These are phyloP conservation scores for Porites cylindrica DNA, from an alignment of 92 coral and sea anemone species.

Conservation along the genomic window DNA sequence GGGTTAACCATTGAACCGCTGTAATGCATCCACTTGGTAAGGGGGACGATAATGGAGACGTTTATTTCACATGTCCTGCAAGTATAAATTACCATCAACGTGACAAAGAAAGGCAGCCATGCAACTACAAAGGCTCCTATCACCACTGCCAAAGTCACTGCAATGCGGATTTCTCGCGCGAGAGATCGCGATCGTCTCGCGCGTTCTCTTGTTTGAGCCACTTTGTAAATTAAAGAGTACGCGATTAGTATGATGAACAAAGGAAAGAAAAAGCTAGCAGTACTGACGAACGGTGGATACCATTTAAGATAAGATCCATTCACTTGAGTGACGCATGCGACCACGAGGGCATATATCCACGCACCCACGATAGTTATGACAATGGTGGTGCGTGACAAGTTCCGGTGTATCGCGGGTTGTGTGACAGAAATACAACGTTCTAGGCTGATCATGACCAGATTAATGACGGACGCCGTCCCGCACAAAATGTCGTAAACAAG, in stretches of 20 bases:
- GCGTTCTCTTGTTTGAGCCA: slow-evolving; percentile 85
- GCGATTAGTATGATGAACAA: slow-evolving; percentile 81
- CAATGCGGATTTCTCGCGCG: slow-evolving; percentile 91
- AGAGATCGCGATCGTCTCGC: slow-evolving; percentile 81
- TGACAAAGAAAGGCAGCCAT: slow-evolving; percentile 89
- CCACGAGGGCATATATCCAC: slow-evolving; percentile 82
- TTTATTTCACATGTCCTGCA: slow-evolving; percentile 61
- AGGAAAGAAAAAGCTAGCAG: slow-evolving; percentile 84
- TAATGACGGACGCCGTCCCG: slow-evolving; percentile 91
- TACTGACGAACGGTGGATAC: slow-evolving; percentile 80
- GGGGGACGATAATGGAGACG: slow-evolving; percentile 50
- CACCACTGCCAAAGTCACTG: slow-evolving; percentile 92
- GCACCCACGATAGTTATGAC: slow-evolving; percentile 70
- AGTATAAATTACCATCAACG: slow-evolving; percentile 63
- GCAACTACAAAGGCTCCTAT: slow-evolving; percentile 88
- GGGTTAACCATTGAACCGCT: slow-evolving; percentile 95
- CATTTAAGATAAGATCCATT: slow-evolving; percentile 56
- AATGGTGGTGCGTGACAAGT: slow-evolving; percentile 74
- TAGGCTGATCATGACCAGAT: slow-evolving; percentile 88
- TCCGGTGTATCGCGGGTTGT: slow-evolving; percentile 90
- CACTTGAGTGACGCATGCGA: slow-evolving; percentile 63
- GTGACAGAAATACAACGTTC: slow-evolving; percentile 96
- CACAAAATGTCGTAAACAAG: slow-evolving; percentile 87
- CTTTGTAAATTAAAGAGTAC: slow-evolving; percentile 79
- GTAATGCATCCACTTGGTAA: slow-evolving; percentile 95